phyloP scores from a whole-genome alignment of 2,797 vertebrate species.

The Tenualosa ilisha region DNA sequence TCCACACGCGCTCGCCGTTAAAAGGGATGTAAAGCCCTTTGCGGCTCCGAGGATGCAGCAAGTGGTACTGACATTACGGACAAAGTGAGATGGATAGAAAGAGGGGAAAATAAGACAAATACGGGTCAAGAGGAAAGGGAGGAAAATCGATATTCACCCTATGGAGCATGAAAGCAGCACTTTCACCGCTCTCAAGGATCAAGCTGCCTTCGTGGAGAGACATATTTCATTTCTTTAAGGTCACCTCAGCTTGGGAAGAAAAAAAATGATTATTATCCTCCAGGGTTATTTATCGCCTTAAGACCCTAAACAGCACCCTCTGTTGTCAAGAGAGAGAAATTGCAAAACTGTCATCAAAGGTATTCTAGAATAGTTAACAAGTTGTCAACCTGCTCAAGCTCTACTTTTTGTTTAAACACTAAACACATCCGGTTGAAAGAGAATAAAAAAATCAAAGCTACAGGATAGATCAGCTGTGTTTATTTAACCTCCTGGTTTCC shows the following conservation, averaged over 20 bases:
- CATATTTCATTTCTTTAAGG: constrained; percentile 16
- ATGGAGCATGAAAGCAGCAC: constrained; percentile 22
- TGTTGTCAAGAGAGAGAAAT: neutral
- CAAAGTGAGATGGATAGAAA: constrained; percentile 35
- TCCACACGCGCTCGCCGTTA: constrained; percentile 24
- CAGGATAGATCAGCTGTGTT: neutral
- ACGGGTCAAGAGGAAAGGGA: neutral
- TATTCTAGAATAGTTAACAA: neutral
- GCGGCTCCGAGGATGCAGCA: constrained; percentile 33
- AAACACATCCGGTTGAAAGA: neutral
- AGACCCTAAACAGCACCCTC: neutral
- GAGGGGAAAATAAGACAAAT: neutral
- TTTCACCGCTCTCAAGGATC: constrained; percentile 3
- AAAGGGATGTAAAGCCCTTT: constrained; percentile 17
- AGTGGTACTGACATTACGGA: constrained; percentile 6
- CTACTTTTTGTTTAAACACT: neutral
- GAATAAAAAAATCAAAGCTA: neutral
- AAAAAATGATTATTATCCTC: neutral
- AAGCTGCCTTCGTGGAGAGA: constrained; percentile 17
- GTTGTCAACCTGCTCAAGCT: neutral
- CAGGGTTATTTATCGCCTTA: neutral
- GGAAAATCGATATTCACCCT: constrained; percentile 28
- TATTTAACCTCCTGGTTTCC: neutral
- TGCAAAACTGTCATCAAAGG: neutral
- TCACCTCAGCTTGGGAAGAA: neutral